phyloP scores from a whole-genome alignment of 2,113 vertebrate species.

The Oreochromis tanganicae region DNA sequence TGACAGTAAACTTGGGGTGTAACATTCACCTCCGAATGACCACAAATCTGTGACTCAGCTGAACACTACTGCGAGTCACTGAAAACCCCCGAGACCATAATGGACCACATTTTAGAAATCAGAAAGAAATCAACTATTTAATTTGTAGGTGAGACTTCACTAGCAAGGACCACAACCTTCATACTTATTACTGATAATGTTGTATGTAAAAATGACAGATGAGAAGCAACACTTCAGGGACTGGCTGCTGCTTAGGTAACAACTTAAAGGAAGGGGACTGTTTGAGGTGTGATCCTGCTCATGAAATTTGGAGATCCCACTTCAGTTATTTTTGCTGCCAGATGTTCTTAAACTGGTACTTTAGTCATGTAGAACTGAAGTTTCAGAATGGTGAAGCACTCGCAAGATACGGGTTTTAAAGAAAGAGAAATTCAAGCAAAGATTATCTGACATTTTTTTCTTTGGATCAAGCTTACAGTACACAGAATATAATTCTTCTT shows the following conservation, averaged over 20 bases:
- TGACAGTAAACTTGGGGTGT: neutral
- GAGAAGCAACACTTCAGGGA: neutral
- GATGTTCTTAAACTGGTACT: neutral
- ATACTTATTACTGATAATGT: neutral
- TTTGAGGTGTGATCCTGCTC: neutral
- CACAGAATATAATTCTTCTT: neutral
- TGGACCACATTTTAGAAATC: neutral
- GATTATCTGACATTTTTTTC: neutral
- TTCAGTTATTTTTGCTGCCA: neutral
- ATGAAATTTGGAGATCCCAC: neutral
- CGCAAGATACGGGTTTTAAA: rapidly evolving
- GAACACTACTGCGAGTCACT: neutral
- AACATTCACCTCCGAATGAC: neutral
- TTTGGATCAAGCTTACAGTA: neutral
- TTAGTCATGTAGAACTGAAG: neutral
- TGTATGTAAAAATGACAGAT: neutral
- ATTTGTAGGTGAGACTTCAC: neutral
- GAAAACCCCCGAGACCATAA: neutral
- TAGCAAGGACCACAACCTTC: neutral
- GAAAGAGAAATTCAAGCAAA: neutral
- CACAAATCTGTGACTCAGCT: neutral
- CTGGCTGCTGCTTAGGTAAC: rapidly evolving
- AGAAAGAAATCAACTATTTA: neutral
- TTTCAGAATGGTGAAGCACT: neutral
- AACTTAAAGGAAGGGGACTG: neutral